Evolutionary conservation across 2,888 invertebrate species (phyloP).

Genomic region (Rhyacophila evoluta): DNA sequence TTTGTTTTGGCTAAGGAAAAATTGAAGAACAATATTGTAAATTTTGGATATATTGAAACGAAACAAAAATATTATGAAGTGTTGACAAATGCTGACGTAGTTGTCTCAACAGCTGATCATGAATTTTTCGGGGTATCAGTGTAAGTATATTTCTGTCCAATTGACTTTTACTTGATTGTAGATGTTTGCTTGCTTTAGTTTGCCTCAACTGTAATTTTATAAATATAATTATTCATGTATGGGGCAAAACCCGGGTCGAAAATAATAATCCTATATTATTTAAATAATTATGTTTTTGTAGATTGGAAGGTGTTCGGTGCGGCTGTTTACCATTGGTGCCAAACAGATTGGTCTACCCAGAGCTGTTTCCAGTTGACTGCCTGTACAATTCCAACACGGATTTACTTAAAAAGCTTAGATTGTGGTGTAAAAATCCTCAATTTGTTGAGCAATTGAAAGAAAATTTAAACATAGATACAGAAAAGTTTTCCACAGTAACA

Average conservation of each 20-base stretch:
- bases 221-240: too few species aligned
- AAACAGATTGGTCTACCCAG: conserved; percentile 77
- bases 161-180: too few species aligned
- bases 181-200: too few species aligned
- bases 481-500: background rate
- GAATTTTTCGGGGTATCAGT: conserved; percentile 84
- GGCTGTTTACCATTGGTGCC: conserved; percentile 81
- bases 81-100: conserved; percentile 72
- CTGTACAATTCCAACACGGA: conserved; percentile 72
- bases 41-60: conserved; percentile 72
- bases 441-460: conserved; percentile 56
- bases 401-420: conserved; percentile 69
- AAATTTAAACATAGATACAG: conserved; percentile 28
- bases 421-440: conserved; percentile 67
- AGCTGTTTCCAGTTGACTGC: conserved; percentile 75
- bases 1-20: conserved; percentile 69
- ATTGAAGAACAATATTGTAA: conserved; percentile 65
- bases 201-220: too few species aligned
- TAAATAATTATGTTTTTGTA: conserved; percentile 60
- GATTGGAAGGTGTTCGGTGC: conserved; percentile 76
- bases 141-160: conserved; percentile 70
- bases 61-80: conserved; percentile 72
- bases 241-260: too few species aligned
- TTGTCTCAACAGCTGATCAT: conserved; percentile 79
- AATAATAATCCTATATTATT: too few species aligned